Evolutionary conservation across 2,113 vertebrate species (phyloP).

Genomic region (Pheucticus melanocephalus): DNA sequence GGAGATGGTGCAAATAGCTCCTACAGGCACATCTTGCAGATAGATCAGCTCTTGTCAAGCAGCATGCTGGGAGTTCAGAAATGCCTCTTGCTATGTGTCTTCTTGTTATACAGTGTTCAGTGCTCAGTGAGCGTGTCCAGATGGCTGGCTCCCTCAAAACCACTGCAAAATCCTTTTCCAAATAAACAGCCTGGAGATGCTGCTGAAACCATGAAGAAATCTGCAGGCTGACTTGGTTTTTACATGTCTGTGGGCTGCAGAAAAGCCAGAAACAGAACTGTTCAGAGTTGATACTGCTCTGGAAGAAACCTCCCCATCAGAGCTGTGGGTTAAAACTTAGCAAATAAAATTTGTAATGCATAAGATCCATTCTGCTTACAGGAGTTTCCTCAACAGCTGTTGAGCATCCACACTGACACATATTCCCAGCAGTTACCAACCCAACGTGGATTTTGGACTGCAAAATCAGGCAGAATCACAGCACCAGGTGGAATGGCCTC

Average conservation of each 20-base stretch:
- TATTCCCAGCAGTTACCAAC: background rate
- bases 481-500: background rate
- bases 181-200: rapidly evolving
- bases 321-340: background rate
- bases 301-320: background rate
- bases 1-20: rapidly evolving
- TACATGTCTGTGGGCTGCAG: background rate
- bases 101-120: background rate
- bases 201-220: background rate
- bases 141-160: background rate
- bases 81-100: background rate
- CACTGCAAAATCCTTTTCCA: background rate
- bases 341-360: background rate
- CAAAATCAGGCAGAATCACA: background rate
- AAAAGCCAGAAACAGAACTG: background rate
- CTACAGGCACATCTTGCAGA: background rate
- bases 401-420: background rate
- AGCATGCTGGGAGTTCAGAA: background rate
- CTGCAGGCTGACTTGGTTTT: background rate
- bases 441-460: background rate
- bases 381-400: background rate
- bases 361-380: background rate
- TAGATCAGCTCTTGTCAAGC: background rate
- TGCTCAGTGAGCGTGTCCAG: background rate
- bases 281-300: background rate